Base-by-base conservation (phyloP, 2,113 vertebrate genomes). In the Notothenia rossii region DNA sequence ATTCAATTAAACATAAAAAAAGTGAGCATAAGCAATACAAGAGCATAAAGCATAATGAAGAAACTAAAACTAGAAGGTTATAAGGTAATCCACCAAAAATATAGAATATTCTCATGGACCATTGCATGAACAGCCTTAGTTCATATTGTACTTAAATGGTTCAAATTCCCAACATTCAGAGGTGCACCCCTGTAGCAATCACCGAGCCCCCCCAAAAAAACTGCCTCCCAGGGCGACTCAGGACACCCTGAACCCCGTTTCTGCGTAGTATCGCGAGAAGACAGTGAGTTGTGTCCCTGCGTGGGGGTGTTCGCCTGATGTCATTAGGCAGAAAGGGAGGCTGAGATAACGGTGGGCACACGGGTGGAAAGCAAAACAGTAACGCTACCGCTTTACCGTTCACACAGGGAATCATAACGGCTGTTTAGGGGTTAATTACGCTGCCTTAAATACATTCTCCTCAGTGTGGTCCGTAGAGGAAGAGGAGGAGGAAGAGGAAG, bases 251-350 rank as follows among this genome's bases (percentile, higher is more conserved):
- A 79, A 55, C 75, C 87, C 82, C 78, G 2, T 13, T 59, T 66
- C 46, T 22, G 4, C 51, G 1, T 7, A 71, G 49, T 94, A 86
- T 94, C 95, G 94, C 95, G 94, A 95, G 91, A 93, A 77, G 17
- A 83, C 66, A 46, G 55, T 20, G 77, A 8, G 12, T 14, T 53
- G 12, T 53, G 58, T 12, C 82, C 61, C 75, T 86, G 84, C 75
- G 82, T 91, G 89, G 89, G 90, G 91, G 79, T 87, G 91, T 92
- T 86, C 81, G 83, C 73, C 84, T 90, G 88, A 89, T 95, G 93
- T 94, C 91, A 93, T 91, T 88, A 69, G 87, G 79, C 81, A 86
- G 79, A 77, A 75, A 70, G 85, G 69, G 84, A 89, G 88, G 79
- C 83, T 87, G 82, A 89, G 83, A 79, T 90, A 86, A 72, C 82